Percentiles rank a stretch among this genome's conserved stretches.
phyloP scores from a whole-genome alignment of 1,140 invertebrate species.

The Lamellibrachia luymesi region DNA sequence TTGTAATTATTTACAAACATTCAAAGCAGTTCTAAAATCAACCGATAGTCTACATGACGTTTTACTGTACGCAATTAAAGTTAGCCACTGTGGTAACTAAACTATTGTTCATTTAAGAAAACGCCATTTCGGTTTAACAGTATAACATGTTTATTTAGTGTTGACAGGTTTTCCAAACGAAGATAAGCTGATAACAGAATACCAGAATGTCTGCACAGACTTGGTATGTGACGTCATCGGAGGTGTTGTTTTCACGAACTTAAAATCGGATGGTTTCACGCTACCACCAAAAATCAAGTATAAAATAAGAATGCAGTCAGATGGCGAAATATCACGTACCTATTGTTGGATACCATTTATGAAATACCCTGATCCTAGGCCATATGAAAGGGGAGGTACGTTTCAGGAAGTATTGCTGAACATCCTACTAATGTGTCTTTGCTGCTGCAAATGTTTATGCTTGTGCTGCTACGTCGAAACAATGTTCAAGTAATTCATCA shows the following conservation, averaged over 20 bases:
- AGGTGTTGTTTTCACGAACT: not conserved
- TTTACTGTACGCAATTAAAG: no score
- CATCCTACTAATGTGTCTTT: no score
- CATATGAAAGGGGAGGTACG: not conserved
- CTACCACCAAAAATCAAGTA: constrained; percentile 61
- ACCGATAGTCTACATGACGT: no score
- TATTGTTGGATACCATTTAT: not conserved
- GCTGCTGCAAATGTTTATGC: no score
- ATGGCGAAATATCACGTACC: not conserved
- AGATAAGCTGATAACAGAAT: not conserved
- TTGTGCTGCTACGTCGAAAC: no score
- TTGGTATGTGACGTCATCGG: not conserved
- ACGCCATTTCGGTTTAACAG: no score
- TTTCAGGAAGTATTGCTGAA: not conserved
- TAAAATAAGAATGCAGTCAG: constrained; percentile 64
- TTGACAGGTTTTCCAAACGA: not conserved
- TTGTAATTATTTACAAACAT: no score
- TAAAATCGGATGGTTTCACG: not conserved
- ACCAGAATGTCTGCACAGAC: not conserved
- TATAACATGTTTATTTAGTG: not conserved
- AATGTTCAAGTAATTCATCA: no score
- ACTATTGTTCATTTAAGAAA: no score
- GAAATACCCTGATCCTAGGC: not conserved
- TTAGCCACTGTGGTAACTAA: no score
- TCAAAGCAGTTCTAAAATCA: no score